Evolutionary conservation across 2,797 vertebrate species (phyloP), one percentile per base, ranked within the genome.

Genomic region (Eidolon dupreanum): DNA sequence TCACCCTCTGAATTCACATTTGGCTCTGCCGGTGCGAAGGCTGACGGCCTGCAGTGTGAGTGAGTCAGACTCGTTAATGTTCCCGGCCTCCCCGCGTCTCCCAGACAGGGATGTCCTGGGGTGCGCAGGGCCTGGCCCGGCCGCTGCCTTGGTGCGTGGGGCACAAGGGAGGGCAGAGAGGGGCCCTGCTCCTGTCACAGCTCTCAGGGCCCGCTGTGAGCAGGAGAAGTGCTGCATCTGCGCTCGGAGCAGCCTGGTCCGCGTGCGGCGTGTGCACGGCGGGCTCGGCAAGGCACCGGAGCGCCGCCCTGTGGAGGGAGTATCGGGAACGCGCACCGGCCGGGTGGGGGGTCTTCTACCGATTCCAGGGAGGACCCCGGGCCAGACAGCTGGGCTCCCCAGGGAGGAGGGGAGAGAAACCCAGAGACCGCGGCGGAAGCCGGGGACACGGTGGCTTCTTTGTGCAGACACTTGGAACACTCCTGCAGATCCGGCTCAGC

Each of bases 401-500:
- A 5, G 95, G 84, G 93, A 93, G 95, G 96, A 88, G 85, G 55
- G 53, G 66, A 63, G 36, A 51, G 82, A 51, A 49, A 51, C 59
- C 53, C 77, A 77, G 86, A 63, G 92, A 46, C 6, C 7, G 16
- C 68, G 63, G 43, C 20, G 38, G 97, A 97, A 95, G 93, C 33
- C 77, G 70, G 73, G 85, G 96, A 92, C 88, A 75, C 36, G 59
- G 88, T 53, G 38, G 66, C 94, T 96, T 16, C 49, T 97, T 85
- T 94, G 95, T 93, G 82, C 93, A 75, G 82, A 87, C 75, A 38
- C 94, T 97, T 97, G 97, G 97, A 96, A 90, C 74, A 65, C 86
- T 78, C 79, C 71, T 41, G 65, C 55, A 88, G 89, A 96, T 96
- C 96, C 90, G 83, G 96, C 95, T 97, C 97, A 97, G 97, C 97